A percentile compares a stretch with the other conserved stretches of the same genome.
These are phyloP conservation scores for Pangasius mekongensis DNA, from an alignment of 2,797 vertebrate genomes.

Conservation along the genomic window DNA sequence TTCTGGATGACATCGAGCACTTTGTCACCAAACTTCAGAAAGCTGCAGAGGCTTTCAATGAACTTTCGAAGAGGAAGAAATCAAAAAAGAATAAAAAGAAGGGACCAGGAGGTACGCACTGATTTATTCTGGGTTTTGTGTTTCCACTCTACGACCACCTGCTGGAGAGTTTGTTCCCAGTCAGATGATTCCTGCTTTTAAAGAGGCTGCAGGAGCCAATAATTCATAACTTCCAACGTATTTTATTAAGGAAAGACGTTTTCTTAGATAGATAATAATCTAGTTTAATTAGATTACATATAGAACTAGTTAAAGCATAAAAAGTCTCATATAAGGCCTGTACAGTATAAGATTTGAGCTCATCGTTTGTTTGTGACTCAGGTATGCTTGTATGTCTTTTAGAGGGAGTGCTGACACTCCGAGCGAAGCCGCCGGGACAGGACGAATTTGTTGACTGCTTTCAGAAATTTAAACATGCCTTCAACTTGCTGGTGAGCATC, in stretches of 20 bases:
- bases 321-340: neutral
- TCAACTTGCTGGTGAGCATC: constrained; percentile 90
- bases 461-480: constrained; percentile 96
- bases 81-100: constrained; percentile 89
- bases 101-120: constrained; percentile 85
- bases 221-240: neutral
- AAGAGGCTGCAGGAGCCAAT: neutral
- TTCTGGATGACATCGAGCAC: constrained; percentile 95
- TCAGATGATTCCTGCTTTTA: neutral
- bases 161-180: neutral
- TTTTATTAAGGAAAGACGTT: neutral
- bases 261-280: neutral
- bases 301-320: neutral
- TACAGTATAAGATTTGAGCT: neutral
- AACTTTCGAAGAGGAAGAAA: constrained; percentile 91
- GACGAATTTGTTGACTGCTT: constrained; percentile 95
- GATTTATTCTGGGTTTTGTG: neutral
- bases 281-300: no score
- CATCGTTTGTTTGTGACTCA: neutral
- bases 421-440: constrained; percentile 85
- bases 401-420: constrained; percentile 96
- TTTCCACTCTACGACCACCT: neutral
- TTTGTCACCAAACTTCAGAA: constrained; percentile 95
- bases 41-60: constrained; percentile 88
- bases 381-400: constrained; percentile 38